A percentile compares a stretch with the other conserved stretches of the same genome.
These are phyloP conservation scores for Mythimna ferrago DNA, from an alignment of 2,888 invertebrate genomes.

Conservation along the genomic window DNA sequence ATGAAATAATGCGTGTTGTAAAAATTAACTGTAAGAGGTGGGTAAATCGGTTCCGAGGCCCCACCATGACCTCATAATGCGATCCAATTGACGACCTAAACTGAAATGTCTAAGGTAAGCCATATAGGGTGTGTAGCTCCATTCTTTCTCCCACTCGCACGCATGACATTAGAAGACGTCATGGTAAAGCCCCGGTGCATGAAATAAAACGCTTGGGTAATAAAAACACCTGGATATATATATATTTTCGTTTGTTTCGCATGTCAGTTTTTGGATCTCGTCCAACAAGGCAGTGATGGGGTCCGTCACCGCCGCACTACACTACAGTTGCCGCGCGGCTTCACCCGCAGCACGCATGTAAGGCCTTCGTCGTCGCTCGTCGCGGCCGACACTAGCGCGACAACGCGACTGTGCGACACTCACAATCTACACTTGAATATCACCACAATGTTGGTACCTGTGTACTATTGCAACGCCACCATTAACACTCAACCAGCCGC, in stretches of 20 bases:
- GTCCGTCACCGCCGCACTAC: constrained; percentile 67
- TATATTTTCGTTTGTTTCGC: constrained; percentile 14
- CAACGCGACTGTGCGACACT: constrained; percentile 39
- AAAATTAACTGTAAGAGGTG: not conserved
- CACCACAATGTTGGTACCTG: constrained; percentile 48
- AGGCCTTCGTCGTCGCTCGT: constrained; percentile 72
- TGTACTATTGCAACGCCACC: constrained; percentile 51
- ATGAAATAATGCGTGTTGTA: not conserved
- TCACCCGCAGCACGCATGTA: constrained; percentile 75
- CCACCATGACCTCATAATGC: no score
- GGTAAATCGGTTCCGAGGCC: not conserved
- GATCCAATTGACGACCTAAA: no score
- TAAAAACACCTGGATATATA: constrained; percentile 15
- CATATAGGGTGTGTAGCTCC: no score
- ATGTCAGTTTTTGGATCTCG: constrained; percentile 11
- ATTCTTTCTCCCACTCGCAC: no score
- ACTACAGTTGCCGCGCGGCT: constrained; percentile 79
- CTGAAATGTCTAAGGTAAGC: no score
- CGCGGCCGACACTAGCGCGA: constrained; percentile 39
- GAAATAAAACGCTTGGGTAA: constrained; percentile 2
- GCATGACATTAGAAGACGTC: no score
- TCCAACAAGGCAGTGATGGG: constrained; percentile 79
- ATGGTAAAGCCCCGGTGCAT: not conserved
- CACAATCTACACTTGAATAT: constrained; percentile 60
- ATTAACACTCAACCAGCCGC: constrained; percentile 38